Percentiles rank a stretch among this genome's conserved stretches.
phyloP scores from a whole-genome alignment of 2,888 invertebrate species.

The Rhopalosiphum nymphaeae region DNA sequence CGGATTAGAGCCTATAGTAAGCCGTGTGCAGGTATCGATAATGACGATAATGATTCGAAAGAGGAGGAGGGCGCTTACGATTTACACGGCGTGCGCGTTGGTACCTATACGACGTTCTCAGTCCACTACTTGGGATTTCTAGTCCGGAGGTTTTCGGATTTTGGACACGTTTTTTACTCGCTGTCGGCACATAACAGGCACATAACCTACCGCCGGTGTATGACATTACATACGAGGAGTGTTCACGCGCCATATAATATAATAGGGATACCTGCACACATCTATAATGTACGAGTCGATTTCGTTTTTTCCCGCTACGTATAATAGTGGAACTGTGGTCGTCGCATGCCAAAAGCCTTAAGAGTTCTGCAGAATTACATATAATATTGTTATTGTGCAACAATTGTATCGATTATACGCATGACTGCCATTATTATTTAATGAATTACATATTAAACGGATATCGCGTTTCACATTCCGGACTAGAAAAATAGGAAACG shows the following conservation, averaged over 20 bases:
- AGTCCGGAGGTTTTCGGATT: not conserved
- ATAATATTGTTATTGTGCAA: not conserved
- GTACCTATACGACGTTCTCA: not conserved
- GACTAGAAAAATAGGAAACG: slow-evolving; percentile 21
- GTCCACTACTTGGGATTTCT: not conserved
- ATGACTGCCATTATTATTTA: not conserved
- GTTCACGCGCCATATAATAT: not conserved
- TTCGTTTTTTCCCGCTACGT: not conserved
- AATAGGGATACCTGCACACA: not conserved
- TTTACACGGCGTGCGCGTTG: not conserved
- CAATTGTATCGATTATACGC: not conserved
- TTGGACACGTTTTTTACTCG: slow-evolving; percentile 4
- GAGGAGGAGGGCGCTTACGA: not conserved
- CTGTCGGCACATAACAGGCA: not conserved
- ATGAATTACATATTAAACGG: not conserved
- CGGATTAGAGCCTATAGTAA: not conserved
- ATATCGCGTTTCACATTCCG: slow-evolving; percentile 21
- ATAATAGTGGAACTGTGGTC: not conserved
- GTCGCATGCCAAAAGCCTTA: not conserved
- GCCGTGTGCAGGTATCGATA: not conserved
- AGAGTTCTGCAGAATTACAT: not conserved
- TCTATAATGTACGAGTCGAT: not conserved
- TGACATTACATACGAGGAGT: not conserved
- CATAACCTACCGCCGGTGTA: not conserved
- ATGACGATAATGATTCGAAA: not conserved